Evolutionary conservation across 1,140 invertebrate species (phyloP).

Genomic region (Brachionus rotundiformis): DNA sequence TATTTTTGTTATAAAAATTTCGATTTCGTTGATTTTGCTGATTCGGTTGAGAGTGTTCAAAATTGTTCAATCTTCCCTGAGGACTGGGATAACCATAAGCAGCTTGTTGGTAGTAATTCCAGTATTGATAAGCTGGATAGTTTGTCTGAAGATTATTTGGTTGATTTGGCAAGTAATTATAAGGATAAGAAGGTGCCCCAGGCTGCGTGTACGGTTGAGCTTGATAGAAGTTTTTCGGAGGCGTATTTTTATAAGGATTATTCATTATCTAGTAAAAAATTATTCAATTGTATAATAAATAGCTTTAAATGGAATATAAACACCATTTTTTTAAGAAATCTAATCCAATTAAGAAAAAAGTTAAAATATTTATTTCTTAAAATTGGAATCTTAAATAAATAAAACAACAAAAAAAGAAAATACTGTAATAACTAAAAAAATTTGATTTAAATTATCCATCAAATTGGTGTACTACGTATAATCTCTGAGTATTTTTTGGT

Average conservation of each 20-base stretch:
- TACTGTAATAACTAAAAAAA: background rate
- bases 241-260: conserved; percentile 4
- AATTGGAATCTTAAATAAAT: background rate
- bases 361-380: background rate
- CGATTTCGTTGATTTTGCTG: background rate
- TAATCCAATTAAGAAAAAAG: background rate
- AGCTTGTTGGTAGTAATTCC: conserved; percentile 2
- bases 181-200: background rate
- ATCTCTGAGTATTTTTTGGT: background rate
- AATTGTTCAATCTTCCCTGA: background rate
- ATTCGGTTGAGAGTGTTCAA: background rate
- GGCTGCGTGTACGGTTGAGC: background rate
- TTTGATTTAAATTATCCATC: background rate
- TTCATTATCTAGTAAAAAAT: background rate
- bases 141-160: background rate
- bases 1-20: background rate
- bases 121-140: conserved; percentile 26
- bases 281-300: background rate
- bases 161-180: conserved; percentile 26
- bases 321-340: background rate
- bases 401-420: background rate
- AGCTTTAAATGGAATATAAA: background rate
- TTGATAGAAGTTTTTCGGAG: conserved; percentile 27
- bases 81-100: background rate
- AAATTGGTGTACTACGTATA: background rate